These are phyloP conservation scores for Pseudanteris insignis DNA, from an alignment of 2,888 invertebrate genomes.

Conservation along the genomic window DNA sequence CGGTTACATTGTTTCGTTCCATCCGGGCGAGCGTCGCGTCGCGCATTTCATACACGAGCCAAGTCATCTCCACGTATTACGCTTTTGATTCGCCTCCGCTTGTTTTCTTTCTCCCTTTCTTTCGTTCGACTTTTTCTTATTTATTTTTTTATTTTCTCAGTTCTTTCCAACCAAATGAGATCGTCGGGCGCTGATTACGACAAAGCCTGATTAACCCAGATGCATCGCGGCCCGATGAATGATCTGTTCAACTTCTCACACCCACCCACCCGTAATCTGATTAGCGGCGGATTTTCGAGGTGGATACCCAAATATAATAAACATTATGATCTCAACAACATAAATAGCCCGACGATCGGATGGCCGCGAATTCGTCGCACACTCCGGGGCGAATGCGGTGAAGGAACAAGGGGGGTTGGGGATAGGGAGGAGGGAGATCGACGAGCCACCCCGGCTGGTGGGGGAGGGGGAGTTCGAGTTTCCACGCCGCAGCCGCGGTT, in stretches of 20 bases:
- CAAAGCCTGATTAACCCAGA: slow-evolving; percentile 44
- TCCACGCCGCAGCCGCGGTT: slow-evolving; percentile 52
- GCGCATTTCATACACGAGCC: neutral
- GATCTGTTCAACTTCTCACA: slow-evolving; percentile 43
- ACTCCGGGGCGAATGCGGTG: slow-evolving; percentile 48
- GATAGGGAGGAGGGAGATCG: no score
- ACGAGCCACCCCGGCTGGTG: no score
- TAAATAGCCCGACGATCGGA: slow-evolving; percentile 43
- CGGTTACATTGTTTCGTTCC: slow-evolving; percentile 4
- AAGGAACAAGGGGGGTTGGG: no score
- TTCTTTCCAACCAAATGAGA: slow-evolving; percentile 24
- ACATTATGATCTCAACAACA: slow-evolving; percentile 41
- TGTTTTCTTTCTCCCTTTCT: no score
- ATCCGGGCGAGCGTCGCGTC: neutral
- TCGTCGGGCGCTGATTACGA: slow-evolving; percentile 26
- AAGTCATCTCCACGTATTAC: slow-evolving; percentile 12
- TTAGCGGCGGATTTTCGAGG: slow-evolving; percentile 37
- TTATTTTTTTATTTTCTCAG: slow-evolving; percentile 13
- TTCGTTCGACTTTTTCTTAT: slow-evolving; percentile 5
- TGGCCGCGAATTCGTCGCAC: slow-evolving; percentile 47
- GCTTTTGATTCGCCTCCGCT: no score
- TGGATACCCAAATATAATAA: slow-evolving; percentile 38
- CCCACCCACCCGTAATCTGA: slow-evolving; percentile 46
- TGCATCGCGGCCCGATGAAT: slow-evolving; percentile 33
- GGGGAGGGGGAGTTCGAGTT: no score